Base-by-base conservation (phyloP, 2,797 vertebrate species). In the Halcyon smyrnensis region DNA sequence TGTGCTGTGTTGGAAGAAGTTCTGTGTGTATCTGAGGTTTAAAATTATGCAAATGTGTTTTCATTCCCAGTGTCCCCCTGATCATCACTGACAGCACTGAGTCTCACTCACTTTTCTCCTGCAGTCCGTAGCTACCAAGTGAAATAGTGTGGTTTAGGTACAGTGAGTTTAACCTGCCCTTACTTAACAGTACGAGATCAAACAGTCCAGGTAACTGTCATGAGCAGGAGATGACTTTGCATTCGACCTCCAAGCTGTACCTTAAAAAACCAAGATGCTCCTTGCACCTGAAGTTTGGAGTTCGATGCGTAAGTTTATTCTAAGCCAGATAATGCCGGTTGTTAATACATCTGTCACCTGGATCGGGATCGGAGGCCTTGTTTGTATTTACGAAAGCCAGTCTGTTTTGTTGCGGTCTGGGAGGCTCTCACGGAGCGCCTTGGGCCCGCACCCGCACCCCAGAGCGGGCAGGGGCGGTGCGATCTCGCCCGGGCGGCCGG, bases 21-120 rank as follows among this genome's bases (percentile, higher is more conserved):
- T 67, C 23, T 56, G 23, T n/a, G 30, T 25, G 25, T 41, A 57
- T 56, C 30, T 76, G 39, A 84, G 43, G 46, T 37, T 68, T 59
- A 36, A 53, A 90, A 70, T 80, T 30, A 21, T 2, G 8, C 15
- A 30, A 32, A 21, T 15, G 20, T 19, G 27, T 53, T 84, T 75
- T 34, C 41, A 45, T 36, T 60, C 28, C 45, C 30, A 12, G 7
- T 27, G 27, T 30, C 53, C 48, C 36, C 17, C 43, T 2, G 30
- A 46, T 32, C 0, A 56, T 7, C 69, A 9, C 15, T 3, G 43
- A 21, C 46, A 56, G 27, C n/a, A 12, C 0, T 0, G 28, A n/a
- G 7, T 53, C 3, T 51, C 45, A 5, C 2, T 51, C 45, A 5
- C 41, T 53, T 10, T 75, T 48, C n/a, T 57, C 37, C 60, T 37